phyloP scores from a whole-genome alignment of 1,140 invertebrate species.

The Cyrtorhinus lividipennis region DNA sequence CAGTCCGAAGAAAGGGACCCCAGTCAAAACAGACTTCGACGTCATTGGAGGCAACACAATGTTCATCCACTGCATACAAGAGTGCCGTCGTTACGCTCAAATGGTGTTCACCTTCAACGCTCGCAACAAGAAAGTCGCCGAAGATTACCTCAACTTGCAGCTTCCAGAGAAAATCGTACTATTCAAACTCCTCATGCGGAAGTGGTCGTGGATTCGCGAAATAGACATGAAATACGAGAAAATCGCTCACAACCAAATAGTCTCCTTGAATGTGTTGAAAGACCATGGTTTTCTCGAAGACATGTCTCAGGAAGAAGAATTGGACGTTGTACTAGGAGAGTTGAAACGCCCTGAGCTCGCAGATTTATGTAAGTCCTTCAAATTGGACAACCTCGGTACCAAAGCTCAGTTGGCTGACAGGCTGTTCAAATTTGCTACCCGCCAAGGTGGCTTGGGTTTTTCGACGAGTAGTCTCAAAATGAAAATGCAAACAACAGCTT shows the following conservation, averaged over 20 bases:
- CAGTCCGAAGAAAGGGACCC: neutral
- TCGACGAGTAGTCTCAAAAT: neutral
- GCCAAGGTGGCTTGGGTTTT: neutral
- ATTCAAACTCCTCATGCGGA: neutral
- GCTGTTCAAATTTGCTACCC: neutral
- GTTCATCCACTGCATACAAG: neutral
- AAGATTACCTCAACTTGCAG: neutral
- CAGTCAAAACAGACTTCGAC: neutral
- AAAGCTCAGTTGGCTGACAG: neutral
- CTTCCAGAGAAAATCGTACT: neutral
- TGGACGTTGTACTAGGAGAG: neutral
- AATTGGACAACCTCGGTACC: neutral
- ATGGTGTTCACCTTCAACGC: neutral
- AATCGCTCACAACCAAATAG: neutral
- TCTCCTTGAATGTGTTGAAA: neutral
- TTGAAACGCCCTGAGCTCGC: neutral
- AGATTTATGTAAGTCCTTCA: neutral
- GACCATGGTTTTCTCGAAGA: constrained; percentile 1
- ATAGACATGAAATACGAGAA: neutral
- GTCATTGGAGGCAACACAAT: neutral
- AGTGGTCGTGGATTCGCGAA: constrained; percentile 1
- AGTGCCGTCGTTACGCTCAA: neutral
- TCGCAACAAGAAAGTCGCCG: neutral
- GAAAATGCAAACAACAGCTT: neutral
- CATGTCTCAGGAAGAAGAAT: neutral